Evolutionary conservation across 2,113 vertebrate genomes (phyloP), one percentile per base, ranked within the genome.

Genomic region (Jaculus jaculus): DNA sequence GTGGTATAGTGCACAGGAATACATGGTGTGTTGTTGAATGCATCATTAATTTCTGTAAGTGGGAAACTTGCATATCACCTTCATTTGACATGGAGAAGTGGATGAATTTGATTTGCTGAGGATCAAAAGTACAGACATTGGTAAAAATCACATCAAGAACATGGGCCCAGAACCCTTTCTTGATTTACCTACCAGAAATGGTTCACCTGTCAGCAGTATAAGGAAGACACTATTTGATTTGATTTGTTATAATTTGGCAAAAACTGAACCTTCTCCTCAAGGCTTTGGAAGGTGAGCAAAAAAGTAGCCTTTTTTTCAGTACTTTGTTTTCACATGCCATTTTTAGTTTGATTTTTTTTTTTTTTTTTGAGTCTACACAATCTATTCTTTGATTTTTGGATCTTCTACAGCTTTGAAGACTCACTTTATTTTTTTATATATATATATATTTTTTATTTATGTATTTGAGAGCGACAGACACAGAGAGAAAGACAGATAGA

Each of bases 341-440:
- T 95, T 91, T 96, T 97, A 96, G 93, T 93, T 95, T 96, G 90
- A 84, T 93, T 83, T 94, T 77, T 75, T 85, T 93, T 94, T 82
- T 78, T 91, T 83, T 94, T 80, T 74, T 82, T 87, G 68, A 84
- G 30, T 87, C 85, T 92, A 96, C 74, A 94, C 95, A 96, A 96
- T 93, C 90, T 96, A 88, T 94, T 95, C 94, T 93, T 94, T 94
- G 95, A 97, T 95, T 95, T 96, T 78, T 54, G 65, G 72, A 93
- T 94, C 93, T 82, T 94, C 95, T 79, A 90, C 4, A 66, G 90
- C 61, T 91, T 93, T 97, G 75, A 94, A 94, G 92, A n/a, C n/a
- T n/a, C n/a, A n/a, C n/a, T n/a, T n/a, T n/a, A n/a, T n/a, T n/a
- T n/a, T n/a, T n/a, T n/a, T n/a, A n/a, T n/a, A n/a, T n/a, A n/a